Percentiles rank a stretch among this genome's conserved stretches.
Conservation (phyloP, 2,113 vertebrate genomes). For the Rana temporaria region DNA sequence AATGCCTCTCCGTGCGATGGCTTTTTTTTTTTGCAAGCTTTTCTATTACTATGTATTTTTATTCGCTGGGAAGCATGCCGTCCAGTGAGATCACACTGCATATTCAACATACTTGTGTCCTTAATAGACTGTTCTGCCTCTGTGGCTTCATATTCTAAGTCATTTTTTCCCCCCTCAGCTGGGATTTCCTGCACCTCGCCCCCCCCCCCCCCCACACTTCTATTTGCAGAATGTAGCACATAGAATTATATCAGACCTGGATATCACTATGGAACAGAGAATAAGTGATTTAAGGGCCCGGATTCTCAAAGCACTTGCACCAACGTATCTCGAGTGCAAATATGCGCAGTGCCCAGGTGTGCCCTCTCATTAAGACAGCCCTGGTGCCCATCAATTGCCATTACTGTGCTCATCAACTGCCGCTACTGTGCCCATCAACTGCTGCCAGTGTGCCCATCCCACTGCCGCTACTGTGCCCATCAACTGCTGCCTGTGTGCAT, state of each 20-base stretch:
- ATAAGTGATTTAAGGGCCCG: slow-evolving; percentile 24
- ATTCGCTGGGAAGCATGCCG: slow-evolving; percentile 44
- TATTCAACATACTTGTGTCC: slow-evolving; percentile 48
- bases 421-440: too few species aligned
- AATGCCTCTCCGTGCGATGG: slow-evolving; percentile 30
- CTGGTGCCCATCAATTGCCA: too few species aligned
- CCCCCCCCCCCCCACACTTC: slow-evolving; percentile 30
- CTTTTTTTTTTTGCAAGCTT: not conserved
- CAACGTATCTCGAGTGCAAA: too few species aligned
- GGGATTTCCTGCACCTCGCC: slow-evolving; percentile 42
- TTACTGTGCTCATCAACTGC: too few species aligned
- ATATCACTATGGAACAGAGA: slow-evolving; percentile 28
- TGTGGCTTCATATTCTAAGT: slow-evolving; percentile 33
- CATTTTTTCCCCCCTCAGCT: slow-evolving; percentile 27
- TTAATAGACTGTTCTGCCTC: slow-evolving; percentile 45
- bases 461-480: too few species aligned
- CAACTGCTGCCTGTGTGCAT: too few species aligned
- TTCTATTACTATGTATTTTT: slow-evolving; percentile 20
- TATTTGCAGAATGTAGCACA: slow-evolving; percentile 32
- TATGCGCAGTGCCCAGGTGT: too few species aligned
- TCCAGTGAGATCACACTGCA: slow-evolving; percentile 4
- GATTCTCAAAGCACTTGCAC: too few species aligned
- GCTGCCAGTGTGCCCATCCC: too few species aligned
- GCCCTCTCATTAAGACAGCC: too few species aligned
- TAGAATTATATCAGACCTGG: slow-evolving; percentile 29